Conservation (phyloP, 2,113 vertebrate species). For the Antidorcas marsupialis region DNA sequence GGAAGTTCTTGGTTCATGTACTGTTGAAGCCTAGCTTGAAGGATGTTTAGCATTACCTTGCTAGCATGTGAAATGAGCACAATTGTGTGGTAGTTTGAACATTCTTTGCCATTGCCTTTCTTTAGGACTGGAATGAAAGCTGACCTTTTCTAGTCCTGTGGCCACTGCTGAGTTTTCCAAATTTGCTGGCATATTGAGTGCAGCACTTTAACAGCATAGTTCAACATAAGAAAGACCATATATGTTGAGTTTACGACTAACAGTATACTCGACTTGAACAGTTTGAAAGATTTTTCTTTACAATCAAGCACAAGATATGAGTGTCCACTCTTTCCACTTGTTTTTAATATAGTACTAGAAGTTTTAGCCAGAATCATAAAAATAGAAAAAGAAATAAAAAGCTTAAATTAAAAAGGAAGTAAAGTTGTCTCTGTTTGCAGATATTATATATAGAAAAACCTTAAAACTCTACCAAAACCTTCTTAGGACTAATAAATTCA, state of each 20-base stretch:
- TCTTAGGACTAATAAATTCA: neutral
- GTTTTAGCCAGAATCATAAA: neutral
- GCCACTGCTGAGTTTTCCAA: neutral
- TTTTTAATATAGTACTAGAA: neutral
- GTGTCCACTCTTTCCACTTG: neutral
- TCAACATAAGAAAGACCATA: neutral
- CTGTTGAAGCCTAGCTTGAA: neutral
- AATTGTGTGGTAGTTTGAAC: neutral
- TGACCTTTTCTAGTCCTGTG: neutral
- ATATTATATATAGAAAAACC: neutral
- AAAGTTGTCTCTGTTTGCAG: neutral
- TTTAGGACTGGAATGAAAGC: neutral
- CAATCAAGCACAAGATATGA: neutral
- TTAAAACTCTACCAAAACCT: neutral
- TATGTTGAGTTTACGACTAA: neutral
- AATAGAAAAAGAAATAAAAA: neutral
- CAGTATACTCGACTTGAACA: neutral
- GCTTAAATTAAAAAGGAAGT: neutral
- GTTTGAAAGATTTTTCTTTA: neutral
- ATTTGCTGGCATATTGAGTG: neutral
- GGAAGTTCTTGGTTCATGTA: neutral
- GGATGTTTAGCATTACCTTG: neutral
- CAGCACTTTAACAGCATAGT: neutral
- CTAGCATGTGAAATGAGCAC: neutral
- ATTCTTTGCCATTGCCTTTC: neutral